Conservation (phyloP, 1,140 invertebrate genomes). For the Muscidifurax raptorellus region DNA sequence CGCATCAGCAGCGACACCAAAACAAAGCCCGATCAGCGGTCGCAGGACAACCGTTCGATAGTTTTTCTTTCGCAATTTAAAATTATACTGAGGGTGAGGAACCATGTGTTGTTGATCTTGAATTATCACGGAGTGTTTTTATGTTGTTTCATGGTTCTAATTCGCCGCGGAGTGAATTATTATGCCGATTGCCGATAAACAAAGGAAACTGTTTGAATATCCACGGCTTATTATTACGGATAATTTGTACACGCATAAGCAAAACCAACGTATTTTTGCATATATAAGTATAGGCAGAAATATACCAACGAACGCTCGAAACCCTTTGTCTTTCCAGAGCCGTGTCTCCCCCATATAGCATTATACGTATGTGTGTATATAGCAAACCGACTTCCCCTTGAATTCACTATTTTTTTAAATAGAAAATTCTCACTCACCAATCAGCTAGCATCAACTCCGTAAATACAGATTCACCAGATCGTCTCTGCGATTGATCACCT, state of each 20-base stretch:
- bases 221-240: neutral
- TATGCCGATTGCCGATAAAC: too few species aligned
- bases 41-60: neutral
- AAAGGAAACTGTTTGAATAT: too few species aligned
- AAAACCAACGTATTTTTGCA: neutral
- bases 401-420: too few species aligned
- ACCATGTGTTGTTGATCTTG: too few species aligned
- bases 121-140: too few species aligned
- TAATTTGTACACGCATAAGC: neutral
- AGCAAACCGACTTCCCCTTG: neutral
- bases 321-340: neutral
- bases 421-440: neutral
- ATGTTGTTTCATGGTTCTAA: too few species aligned
- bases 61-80: neutral
- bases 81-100: neutral
- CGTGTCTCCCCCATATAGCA: neutral
- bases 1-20: neutral
- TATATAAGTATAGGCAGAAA: neutral
- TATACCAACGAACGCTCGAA: neutral
- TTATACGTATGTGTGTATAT: too few species aligned
- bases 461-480: neutral
- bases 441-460: neutral
- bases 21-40: neutral
- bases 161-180: too few species aligned
- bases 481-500: neutral